Percentiles rank a stretch among this genome's conserved stretches.
phyloP scores from a whole-genome alignment of 2,888 invertebrate genomes.

The Leuctra nigra region DNA sequence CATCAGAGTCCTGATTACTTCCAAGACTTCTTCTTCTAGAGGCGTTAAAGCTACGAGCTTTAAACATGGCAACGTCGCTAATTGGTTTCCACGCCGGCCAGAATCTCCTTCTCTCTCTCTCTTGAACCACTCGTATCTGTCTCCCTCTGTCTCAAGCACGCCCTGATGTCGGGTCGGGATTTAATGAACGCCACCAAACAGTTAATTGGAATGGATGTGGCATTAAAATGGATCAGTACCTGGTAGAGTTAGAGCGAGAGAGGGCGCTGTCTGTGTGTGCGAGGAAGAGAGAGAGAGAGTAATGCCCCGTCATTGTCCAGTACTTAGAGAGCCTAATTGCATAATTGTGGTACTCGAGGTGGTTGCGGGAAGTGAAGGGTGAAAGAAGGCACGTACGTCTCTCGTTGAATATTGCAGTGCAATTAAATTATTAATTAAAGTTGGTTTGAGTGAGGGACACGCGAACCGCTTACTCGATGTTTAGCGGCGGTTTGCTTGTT shows the following conservation, averaged over 20 bases:
- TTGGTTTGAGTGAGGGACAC: too few relatives aligned
- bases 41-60: constrained; percentile 9
- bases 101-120: neutral
- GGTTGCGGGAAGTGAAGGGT: too few relatives aligned
- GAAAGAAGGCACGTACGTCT: too few relatives aligned
- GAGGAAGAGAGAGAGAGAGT: neutral
- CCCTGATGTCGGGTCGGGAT: constrained; percentile 28
- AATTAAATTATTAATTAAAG: too few relatives aligned
- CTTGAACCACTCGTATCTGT: neutral
- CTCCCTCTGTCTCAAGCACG: neutral
- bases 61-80: constrained; percentile 5
- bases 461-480: too few relatives aligned
- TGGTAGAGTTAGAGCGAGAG: constrained; percentile 26
- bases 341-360: too few relatives aligned
- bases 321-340: too few relatives aligned
- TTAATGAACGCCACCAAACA: constrained; percentile 33
- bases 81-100: constrained; percentile 11
- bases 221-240: constrained; percentile 35
- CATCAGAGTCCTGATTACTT: too few relatives aligned
- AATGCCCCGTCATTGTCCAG: too few relatives aligned
- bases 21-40: too few relatives aligned
- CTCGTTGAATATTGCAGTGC: too few relatives aligned
- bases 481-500: too few relatives aligned
- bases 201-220: constrained; percentile 36
- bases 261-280: neutral